Evolutionary conservation across 2,888 invertebrate species (phyloP), one percentile per base, ranked within the genome.

Genomic region (Piscicola geometra): DNA sequence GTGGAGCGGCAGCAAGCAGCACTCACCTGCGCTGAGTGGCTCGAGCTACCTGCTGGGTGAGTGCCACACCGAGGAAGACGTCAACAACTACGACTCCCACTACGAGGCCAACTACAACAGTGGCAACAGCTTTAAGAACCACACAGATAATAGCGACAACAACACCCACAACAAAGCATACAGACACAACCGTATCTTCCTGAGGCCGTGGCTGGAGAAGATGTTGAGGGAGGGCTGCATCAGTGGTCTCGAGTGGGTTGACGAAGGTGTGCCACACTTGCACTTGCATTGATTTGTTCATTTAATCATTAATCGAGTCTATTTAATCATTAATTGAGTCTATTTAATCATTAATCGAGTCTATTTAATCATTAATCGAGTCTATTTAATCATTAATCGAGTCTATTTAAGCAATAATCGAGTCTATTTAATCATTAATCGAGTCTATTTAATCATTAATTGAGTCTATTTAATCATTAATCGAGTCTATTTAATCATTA

Each of bases 121-220:
- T 35, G 15, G 30, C 33, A 32, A 35, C 33, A 21, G 67, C 35
- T 30, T 33, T 3, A n/a, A 33, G 15, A 12, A 67, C 67, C 12
- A 32, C 33, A 15, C 2, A 2, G n/a, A 33, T n/a, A 25, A 67
- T 67, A 15, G 32, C 67, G 30, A 30, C 33, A 32, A 32, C 30
- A 67, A 3, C 33, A 25, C 28, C 67, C 68, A 76, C n/a, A 60
- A 64, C 1, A 70, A 75, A 28, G 35, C 60, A 18, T 72, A 56
- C 47, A 60, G 70, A 18, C 75, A 56, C 47, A 60, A 70, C 30
- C 71, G 82, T 35, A 82, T 82, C 77, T 78, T 83, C 25, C 81
- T 84, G 75, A 78, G 82, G 18, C 83, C 82, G 0, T 84, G 84
- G 84, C 78, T 84, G 67, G 82, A 82, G 75, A 78, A 80, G 9